Conservation (phyloP, 2,113 vertebrate species). For the Ramphastos sulfuratus region DNA sequence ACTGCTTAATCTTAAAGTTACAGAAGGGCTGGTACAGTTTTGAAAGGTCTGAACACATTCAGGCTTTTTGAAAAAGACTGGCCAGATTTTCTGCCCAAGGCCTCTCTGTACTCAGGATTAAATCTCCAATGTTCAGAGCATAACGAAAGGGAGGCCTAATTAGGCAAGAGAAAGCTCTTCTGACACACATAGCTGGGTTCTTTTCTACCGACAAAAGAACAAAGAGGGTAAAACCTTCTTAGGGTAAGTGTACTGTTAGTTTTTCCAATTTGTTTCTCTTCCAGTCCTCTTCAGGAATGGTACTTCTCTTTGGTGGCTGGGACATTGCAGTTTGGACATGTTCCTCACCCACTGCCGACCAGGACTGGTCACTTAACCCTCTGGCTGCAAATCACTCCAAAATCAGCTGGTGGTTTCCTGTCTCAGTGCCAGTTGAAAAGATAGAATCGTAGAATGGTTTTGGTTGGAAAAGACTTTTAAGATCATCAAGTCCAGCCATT, state of each 20-base stretch:
- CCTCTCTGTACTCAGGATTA: conserved; percentile 50
- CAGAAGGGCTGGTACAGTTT: conserved; percentile 20
- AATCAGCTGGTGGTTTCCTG: not conserved
- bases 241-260: not conserved
- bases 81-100: conserved; percentile 49
- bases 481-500: too few relatives aligned
- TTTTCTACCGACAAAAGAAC: not conserved
- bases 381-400: not conserved
- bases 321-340: accelerated
- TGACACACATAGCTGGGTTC: conserved; percentile 6
- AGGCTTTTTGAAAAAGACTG: conserved; percentile 30
- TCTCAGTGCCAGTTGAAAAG: not conserved
- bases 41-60: conserved; percentile 52
- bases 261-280: conserved; percentile 25
- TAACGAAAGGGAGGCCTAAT: conserved; percentile 41
- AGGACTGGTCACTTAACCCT: not conserved
- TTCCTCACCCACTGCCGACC: not conserved
- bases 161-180: conserved; percentile 19
- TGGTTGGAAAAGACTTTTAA: too few relatives aligned
- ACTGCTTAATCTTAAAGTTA: conserved; percentile 47
- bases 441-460: too few relatives aligned
- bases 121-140: conserved; percentile 32
- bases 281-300: not conserved
- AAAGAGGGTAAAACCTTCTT: conserved; percentile 43
- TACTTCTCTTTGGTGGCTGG: not conserved